These are phyloP conservation scores for Bombus superbus DNA, from an alignment of 1,140 invertebrate genomes.

Conservation along the genomic window DNA sequence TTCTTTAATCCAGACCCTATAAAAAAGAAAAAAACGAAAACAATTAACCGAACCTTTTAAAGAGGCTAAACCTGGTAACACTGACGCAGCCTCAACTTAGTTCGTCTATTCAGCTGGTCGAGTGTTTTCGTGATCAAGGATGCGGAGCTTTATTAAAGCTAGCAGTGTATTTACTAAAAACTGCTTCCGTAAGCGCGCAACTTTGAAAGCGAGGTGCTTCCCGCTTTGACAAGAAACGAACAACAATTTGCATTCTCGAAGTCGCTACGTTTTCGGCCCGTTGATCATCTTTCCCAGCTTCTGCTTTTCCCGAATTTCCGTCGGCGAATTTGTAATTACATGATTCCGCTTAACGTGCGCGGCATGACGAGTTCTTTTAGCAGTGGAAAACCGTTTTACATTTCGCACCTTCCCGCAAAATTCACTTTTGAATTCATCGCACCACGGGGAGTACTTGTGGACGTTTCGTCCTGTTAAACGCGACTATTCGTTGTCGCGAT, in stretches of 20 bases:
- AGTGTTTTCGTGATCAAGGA: conserved; percentile 53
- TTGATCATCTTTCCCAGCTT: conserved; percentile 24
- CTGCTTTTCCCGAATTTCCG: neutral
- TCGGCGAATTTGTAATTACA: conserved; percentile 32
- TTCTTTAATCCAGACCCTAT: neutral
- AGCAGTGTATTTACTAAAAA: conserved; percentile 40
- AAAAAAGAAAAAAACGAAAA: neutral
- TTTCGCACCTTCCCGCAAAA: neutral
- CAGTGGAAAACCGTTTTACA: neutral
- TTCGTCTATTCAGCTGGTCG: conserved; percentile 26
- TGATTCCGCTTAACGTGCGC: conserved; percentile 5
- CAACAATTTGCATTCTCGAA: conserved; percentile 42
- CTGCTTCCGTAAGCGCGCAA: conserved; percentile 30
- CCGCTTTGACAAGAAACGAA: conserved; percentile 35
- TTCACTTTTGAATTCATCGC: conserved; percentile 14
- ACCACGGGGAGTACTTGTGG: no score
- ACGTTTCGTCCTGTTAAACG: neutral
- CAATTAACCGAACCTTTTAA: conserved; percentile 14
- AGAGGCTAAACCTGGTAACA: conserved; percentile 13
- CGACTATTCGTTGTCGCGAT: neutral
- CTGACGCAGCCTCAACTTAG: neutral
- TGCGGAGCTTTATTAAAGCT: conserved; percentile 47
- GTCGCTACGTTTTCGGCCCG: conserved; percentile 18
- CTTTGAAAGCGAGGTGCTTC: conserved; percentile 7
- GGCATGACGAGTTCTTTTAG: neutral